Evolutionary conservation across 1,140 invertebrate genomes (phyloP).

Genomic region (Apolygus lucorum): DNA sequence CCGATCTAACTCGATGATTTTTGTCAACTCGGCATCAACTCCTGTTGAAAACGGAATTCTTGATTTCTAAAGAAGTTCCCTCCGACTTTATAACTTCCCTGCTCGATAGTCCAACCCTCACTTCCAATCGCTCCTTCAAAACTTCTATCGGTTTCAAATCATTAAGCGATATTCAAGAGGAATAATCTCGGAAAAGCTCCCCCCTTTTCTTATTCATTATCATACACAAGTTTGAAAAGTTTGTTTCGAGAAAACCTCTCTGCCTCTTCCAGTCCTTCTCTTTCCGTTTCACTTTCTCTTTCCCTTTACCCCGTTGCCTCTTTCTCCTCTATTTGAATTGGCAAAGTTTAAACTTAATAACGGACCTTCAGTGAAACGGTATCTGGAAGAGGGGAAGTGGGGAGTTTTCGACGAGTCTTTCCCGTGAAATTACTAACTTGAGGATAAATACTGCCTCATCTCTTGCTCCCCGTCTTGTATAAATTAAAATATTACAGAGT

Average conservation of each 20-base stretch:
- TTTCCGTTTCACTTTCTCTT: background rate
- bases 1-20: no score
- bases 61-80: no score
- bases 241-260: slow-evolving; percentile 1
- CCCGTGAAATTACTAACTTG: slow-evolving; percentile 10
- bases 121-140: background rate
- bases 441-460: slow-evolving; percentile 3
- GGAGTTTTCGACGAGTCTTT: background rate
- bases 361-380: background rate
- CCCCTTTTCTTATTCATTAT: slow-evolving; percentile 2
- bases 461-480: background rate
- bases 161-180: slow-evolving; percentile 16
- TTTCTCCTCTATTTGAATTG: slow-evolving; percentile 7
- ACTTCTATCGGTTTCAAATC: slow-evolving; percentile 8
- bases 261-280: background rate
- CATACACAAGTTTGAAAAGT: slow-evolving; percentile 15
- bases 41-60: no score
- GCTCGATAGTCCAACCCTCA: no score
- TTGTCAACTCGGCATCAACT: no score
- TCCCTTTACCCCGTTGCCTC: background rate
- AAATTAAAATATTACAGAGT: slow-evolving; percentile 14
- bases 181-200: background rate
- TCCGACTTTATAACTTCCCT: no score
- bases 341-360: slow-evolving; percentile 14
- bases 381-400: background rate